Evolutionary conservation across 2,888 invertebrate genomes (phyloP).

Genomic region (Carterocephalus palaemon): DNA sequence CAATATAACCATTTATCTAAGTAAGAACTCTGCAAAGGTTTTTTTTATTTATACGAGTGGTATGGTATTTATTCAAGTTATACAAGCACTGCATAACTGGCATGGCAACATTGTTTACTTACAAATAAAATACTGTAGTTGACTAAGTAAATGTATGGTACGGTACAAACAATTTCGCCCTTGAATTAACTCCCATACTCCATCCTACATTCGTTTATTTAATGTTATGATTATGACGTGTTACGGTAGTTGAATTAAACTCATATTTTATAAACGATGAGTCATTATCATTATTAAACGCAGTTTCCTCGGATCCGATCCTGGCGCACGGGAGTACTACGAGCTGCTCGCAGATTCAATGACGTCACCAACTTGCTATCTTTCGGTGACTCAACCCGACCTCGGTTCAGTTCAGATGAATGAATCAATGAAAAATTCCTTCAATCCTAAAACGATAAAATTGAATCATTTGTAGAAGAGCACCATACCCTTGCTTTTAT

Average conservation of each 20-base stretch:
- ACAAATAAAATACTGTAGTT: no score
- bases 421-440: constrained; percentile 40
- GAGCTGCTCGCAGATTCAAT: constrained; percentile 45
- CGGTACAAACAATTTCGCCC: not conserved
- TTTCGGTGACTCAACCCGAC: constrained; percentile 50
- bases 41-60: no score
- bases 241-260: constrained; percentile 11
- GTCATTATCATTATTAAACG: constrained; percentile 49
- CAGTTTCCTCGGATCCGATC: constrained; percentile 38
- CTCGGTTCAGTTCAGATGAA: constrained; percentile 39
- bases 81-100: no score
- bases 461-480: constrained; percentile 22
- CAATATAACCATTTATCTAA: no score
- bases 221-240: not conserved
- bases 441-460: constrained; percentile 16
- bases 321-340: constrained; percentile 37
- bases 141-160: no score
- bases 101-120: no score
- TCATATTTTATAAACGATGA: constrained; percentile 36
- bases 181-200: constrained; percentile 7
- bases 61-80: no score
- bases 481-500: not conserved
- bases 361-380: constrained; percentile 55
- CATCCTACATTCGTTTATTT: constrained; percentile 8
- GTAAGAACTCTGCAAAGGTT: no score